Evolutionary conservation across 53 echinoderm and acorn worm genomes (phyloP).

Genomic region (Pentamera pediparva): DNA sequence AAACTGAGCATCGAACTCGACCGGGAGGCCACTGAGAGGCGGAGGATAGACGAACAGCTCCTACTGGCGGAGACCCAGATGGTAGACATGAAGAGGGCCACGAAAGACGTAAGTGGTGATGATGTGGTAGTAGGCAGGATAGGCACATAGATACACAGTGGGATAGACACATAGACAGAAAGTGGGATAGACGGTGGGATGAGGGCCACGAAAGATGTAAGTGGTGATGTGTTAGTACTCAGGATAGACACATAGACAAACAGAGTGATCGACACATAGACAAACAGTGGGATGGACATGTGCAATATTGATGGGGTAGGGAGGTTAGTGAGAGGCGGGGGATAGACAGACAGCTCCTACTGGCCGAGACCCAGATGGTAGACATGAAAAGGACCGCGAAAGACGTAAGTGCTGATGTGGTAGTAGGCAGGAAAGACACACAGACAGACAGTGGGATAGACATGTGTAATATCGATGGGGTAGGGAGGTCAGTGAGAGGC

Average conservation of each 20-base stretch:
- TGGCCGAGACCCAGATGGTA: conserved; percentile 47
- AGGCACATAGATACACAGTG: neutral
- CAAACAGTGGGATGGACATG: too few species aligned
- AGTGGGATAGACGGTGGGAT: too few species aligned
- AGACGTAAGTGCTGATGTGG: conserved; percentile 57
- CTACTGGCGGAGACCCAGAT: conserved; percentile 58
- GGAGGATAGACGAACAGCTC: conserved; percentile 53
- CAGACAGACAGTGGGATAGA: neutral
- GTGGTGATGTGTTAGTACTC: too few species aligned
- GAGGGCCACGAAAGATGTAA: too few species aligned
- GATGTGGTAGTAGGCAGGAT: neutral
- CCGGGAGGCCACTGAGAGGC: conserved; percentile 56
- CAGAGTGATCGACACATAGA: too few species aligned
- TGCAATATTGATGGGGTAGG: too few species aligned
- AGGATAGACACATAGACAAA: too few species aligned
- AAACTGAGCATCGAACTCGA: conserved; percentile 67
- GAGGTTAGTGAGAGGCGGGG: conserved; percentile 60
- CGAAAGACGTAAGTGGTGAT: conserved; percentile 67
- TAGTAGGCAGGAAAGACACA: neutral
- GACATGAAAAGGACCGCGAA: conserved; percentile 66
- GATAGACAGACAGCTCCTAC: conserved; percentile 61
- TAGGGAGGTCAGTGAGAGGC: conserved; percentile 55
- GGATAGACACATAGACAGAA: neutral
- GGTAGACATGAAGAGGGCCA: conserved; percentile 58
- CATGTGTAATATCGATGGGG: too few species aligned